Base-by-base conservation (phyloP, 1,140 invertebrate genomes). In the Panagrolaimus sp. region DNA sequence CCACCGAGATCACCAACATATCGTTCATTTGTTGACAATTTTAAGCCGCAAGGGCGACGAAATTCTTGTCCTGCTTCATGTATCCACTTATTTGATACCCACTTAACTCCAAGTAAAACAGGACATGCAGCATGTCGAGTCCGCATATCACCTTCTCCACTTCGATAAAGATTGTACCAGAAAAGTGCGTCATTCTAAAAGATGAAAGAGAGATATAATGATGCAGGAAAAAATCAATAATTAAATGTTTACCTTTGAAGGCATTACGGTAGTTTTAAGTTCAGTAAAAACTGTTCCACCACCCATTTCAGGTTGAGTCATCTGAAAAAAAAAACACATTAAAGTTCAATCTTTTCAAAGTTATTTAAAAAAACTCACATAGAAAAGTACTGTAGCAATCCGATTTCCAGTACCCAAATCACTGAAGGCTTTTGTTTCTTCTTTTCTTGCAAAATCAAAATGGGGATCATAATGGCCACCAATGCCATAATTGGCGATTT, bases 51-150 rank as follows among this genome's bases (percentile, higher is more conserved):
- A 0, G 90, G 91, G 79, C 90, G 87, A 67, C 88, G 83, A 77
- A 95, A 90, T 84, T 96, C 93, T 85, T 97, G 93, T 15, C 93
- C 94, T 71, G 88, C 85, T 84, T 96, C 93, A 83, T 98, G 95
- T 62, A 98, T 90, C 95, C 96, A 98, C 87, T 98, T 98, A 85
- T 98, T 98, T 6, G 91, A 91, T 21, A 98, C 93, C 94, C 94
- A 98, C 87, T 98, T 98, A 38, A 90, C 90, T 66, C 95, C 95
- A 2, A 92, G 89, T 12, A 98, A 87, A 48, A 98, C 95, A 21
- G 96, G 96, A 85, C 96, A 98, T 26, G 94, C 94, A 14, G 94
- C 94, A 87, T 98, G 95, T 67, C 93, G 86, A 4, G 94, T 98
- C 75, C 88, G 86, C 71, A 90, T 88, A 87, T 98, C 92, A 43